A percentile compares a stretch with the other conserved stretches of the same genome.
Evolutionary conservation across 2,888 invertebrate species (phyloP).

Genomic region (Andrena bicolor): DNA sequence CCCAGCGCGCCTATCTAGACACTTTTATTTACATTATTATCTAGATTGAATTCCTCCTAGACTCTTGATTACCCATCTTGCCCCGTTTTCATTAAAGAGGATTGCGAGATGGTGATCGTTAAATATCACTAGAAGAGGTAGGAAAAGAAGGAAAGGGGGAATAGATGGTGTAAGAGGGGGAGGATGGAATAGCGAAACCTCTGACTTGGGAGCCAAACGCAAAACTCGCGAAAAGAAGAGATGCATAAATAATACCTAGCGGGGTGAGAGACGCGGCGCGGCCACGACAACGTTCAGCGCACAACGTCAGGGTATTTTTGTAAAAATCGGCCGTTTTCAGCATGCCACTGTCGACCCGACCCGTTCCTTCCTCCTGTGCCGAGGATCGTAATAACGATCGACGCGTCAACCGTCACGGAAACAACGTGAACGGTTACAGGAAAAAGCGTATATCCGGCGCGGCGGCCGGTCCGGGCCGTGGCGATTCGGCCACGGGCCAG

Average conservation of each 20-base stretch:
- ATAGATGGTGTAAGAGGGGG: background rate
- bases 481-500: constrained; percentile 22
- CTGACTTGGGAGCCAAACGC: background rate
- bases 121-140: background rate
- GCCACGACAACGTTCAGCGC: too few species aligned
- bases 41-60: constrained; percentile 15
- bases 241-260: too few species aligned
- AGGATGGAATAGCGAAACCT: background rate
- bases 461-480: background rate
- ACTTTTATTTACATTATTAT: constrained; percentile 6
- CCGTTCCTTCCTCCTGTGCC: constrained; percentile 1
- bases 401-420: constrained; percentile 41
- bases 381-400: constrained; percentile 31
- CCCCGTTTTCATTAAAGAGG: background rate
- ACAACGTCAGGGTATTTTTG: background rate
- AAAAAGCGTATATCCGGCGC: constrained; percentile 33
- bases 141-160: background rate
- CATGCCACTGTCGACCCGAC: background rate
- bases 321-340: constrained; percentile 31
- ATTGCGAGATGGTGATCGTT: background rate
- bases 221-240: too few species aligned
- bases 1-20: too few species aligned
- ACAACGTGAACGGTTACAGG: constrained; percentile 14
- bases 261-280: too few species aligned
- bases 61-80: background rate